phyloP scores from a whole-genome alignment of 2,888 invertebrate genomes.

The Phorcus lineatus region DNA sequence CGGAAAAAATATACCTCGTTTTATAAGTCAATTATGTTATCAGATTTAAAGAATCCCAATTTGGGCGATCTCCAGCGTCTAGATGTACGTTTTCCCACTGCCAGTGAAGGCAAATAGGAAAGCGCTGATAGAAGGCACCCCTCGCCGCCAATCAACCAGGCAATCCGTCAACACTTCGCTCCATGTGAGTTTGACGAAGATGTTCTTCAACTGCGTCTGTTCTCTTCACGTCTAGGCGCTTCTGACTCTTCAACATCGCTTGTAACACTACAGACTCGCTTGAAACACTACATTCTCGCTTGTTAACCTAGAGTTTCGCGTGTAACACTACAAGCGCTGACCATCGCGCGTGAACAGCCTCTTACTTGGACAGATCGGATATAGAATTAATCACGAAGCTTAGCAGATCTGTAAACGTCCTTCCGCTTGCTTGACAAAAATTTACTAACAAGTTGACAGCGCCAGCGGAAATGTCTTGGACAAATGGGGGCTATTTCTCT shows the following conservation, averaged over 20 bases:
- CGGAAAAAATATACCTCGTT: no score
- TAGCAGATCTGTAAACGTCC: conserved; percentile 7
- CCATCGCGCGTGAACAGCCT: not conserved
- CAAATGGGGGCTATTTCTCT: conserved; percentile 9
- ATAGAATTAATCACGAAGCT: conserved; percentile 7
- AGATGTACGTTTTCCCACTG: no score
- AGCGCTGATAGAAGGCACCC: not conserved
- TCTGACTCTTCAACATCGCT: no score
- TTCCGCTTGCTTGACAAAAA: conserved; percentile 13
- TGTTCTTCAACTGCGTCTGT: not conserved
- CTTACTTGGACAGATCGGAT: conserved; percentile 11
- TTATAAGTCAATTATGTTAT: no score
- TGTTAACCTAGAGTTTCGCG: not conserved
- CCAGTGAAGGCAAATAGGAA: not conserved
- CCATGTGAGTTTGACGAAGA: not conserved
- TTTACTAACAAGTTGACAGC: conserved; percentile 15
- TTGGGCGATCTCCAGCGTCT: no score
- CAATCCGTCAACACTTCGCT: not conserved
- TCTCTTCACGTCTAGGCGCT: not conserved
- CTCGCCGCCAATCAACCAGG: not conserved
- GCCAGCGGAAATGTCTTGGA: conserved; percentile 8
- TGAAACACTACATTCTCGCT: no score
- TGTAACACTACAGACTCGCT: no score
- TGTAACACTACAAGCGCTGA: not conserved
- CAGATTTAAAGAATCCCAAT: no score